Evolutionary conservation across 2,888 invertebrate genomes (phyloP), one percentile per base, ranked within the genome.

Genomic region (Eupsilia transversa): DNA sequence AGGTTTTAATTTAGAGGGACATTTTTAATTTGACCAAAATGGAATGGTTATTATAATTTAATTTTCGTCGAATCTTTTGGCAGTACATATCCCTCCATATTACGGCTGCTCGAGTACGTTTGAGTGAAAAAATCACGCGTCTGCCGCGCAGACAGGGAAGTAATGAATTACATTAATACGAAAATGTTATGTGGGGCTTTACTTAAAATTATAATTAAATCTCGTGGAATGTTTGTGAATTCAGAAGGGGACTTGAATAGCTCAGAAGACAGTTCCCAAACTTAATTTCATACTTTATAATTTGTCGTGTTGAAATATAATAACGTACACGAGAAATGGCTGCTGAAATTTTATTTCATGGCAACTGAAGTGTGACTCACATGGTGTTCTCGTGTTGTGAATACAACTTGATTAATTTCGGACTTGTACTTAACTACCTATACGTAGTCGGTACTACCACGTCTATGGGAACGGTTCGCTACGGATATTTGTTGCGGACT

Each of bases 221-320:
- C 71, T 69, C 57, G 59, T 43, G 75, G 59, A 83, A 77, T 74
- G 60, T 80, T 81, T 81, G 79, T 80, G 76, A 84, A 79, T 54
- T 78, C 60, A 77, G 57, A 54, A 66, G 61, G 82, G 63, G 67
- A 76, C 77, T 86, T 72, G 59, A 79, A 75, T 59, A 73, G 69
- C 67, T 57, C 60, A 60, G 72, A 76, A 75, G 80, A 80, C 86
- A 87, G 78, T 86, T 85, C 68, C 70, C 66, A 86, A 87, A 86
- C 85, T 83, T 86, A 88, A 86, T 88, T 88, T 88, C 72, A 80
- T 86, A 84, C 80, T 89, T 85, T 87, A 81, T 83, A 84, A 87
- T 87, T 89, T 87, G 87, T 84, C 83, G 79, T 71, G 70, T 75
- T 75, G 72, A 12, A 76, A 35, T 66, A 20, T 56, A 64, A 20